These are phyloP conservation scores for Tuta absoluta DNA, from an alignment of 2,888 invertebrate species.

Conservation along the genomic window DNA sequence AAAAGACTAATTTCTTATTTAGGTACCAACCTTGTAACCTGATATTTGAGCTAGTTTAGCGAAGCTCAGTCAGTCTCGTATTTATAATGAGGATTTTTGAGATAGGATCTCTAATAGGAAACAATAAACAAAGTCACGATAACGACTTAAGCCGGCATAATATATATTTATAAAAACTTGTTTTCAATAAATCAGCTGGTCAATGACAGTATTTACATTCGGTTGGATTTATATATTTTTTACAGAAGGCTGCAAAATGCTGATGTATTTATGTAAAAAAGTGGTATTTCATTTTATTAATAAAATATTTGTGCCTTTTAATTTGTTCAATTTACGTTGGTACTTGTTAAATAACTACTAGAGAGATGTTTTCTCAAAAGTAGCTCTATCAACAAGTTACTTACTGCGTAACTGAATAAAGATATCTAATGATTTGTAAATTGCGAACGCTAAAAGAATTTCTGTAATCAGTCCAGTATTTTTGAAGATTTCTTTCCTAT, in stretches of 20 bases:
- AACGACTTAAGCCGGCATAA: neutral
- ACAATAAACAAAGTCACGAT: neutral
- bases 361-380: too few relatives aligned
- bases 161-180: neutral
- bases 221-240: neutral
- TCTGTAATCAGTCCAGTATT: too few relatives aligned
- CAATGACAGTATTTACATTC: neutral
- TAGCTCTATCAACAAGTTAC: too few relatives aligned
- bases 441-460: too few relatives aligned
- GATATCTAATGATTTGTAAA: too few relatives aligned
- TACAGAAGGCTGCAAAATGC: too few relatives aligned
- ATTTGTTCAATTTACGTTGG: too few relatives aligned
- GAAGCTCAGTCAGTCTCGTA: constrained; percentile 10
- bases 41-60: constrained; percentile 9
- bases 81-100: neutral
- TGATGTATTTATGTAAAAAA: neutral
- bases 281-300: neutral
- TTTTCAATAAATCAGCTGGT: neutral
- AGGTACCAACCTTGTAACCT: neutral
- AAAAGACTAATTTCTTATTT: too few relatives aligned
- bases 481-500: too few relatives aligned
- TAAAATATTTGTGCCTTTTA: neutral
- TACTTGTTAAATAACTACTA: too few relatives aligned
- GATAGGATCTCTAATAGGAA: constrained; percentile 9
- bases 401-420: too few relatives aligned